These are phyloP conservation scores for Aphidius ervi DNA, from an alignment of 1,140 invertebrate species.

Conservation along the genomic window DNA sequence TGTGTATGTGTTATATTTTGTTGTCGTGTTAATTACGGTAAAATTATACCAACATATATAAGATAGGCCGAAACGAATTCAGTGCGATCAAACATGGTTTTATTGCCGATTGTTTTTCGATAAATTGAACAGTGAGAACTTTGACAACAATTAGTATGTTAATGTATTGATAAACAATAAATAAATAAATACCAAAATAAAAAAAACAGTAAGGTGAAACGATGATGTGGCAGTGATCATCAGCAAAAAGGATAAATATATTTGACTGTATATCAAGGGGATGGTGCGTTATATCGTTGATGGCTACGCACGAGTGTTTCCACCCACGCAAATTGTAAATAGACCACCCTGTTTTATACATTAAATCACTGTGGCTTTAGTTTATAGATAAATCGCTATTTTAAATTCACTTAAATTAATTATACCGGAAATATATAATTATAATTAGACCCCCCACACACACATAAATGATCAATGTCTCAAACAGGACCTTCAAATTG, in stretches of 20 bases:
- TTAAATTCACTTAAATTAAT: slow-evolving; percentile 42
- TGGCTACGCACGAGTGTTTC: slow-evolving; percentile 17
- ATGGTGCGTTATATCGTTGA: slow-evolving; percentile 21
- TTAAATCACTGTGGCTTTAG: slow-evolving; percentile 6
- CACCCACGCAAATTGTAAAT: slow-evolving; percentile 25
- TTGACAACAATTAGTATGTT: slow-evolving; percentile 32
- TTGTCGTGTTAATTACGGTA: slow-evolving; percentile 22
- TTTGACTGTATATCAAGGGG: neutral
- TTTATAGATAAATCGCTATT: slow-evolving; percentile 23
- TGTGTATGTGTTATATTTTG: too few relatives aligned
- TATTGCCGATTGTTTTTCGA: slow-evolving; percentile 21
- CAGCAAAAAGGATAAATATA: neutral
- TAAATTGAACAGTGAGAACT: slow-evolving; percentile 25
- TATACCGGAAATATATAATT: slow-evolving; percentile 30
- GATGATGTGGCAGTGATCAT: neutral
- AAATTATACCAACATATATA: slow-evolving; percentile 24
- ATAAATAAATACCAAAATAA: neutral
- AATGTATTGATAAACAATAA: slow-evolving; percentile 24
- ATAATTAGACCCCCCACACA: too few relatives aligned
- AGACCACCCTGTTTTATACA: slow-evolving; percentile 25
- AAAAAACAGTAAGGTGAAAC: neutral
- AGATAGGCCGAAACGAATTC: slow-evolving; percentile 17
- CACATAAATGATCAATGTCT: too few relatives aligned
- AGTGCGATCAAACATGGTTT: slow-evolving; percentile 23
- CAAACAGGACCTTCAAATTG: too few relatives aligned